phyloP scores from a whole-genome alignment of 1,140 invertebrate genomes.

The Dolichoris vasculosae region DNA sequence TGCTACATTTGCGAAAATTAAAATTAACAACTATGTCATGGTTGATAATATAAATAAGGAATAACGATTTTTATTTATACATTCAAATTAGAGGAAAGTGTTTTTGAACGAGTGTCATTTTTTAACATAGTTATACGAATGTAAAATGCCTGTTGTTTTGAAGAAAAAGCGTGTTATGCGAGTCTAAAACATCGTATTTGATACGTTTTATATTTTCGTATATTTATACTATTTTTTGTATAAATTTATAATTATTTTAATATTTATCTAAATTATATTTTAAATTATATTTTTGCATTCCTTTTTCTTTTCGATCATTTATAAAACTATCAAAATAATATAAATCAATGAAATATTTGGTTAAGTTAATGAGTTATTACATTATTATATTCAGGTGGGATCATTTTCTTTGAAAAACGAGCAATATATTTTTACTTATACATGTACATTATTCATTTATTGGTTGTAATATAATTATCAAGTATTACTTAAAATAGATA shows the following conservation, averaged over 20 bases:
- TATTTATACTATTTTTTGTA: not conserved
- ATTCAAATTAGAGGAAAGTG: not conserved
- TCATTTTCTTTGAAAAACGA: not conserved
- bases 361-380: not conserved
- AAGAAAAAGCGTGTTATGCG: not conserved
- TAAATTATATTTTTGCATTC: too few relatives aligned
- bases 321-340: not conserved
- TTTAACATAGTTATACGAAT: not conserved
- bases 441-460: too few relatives aligned
- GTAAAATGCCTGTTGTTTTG: not conserved
- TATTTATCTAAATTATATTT: not conserved
- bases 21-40: not conserved
- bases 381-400: not conserved
- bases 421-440: too few relatives aligned
- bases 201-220: not conserved
- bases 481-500: too few relatives aligned
- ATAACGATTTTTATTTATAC: slow-evolving; percentile 5
- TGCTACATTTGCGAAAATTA: slow-evolving; percentile 26
- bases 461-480: too few relatives aligned
- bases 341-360: not conserved
- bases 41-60: not conserved
- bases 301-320: not conserved
- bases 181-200: not conserved
- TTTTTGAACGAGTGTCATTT: not conserved
- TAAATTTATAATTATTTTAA: not conserved